Base-by-base conservation (phyloP, 1,140 invertebrate species). In the Drosophila pseudoananassae region DNA sequence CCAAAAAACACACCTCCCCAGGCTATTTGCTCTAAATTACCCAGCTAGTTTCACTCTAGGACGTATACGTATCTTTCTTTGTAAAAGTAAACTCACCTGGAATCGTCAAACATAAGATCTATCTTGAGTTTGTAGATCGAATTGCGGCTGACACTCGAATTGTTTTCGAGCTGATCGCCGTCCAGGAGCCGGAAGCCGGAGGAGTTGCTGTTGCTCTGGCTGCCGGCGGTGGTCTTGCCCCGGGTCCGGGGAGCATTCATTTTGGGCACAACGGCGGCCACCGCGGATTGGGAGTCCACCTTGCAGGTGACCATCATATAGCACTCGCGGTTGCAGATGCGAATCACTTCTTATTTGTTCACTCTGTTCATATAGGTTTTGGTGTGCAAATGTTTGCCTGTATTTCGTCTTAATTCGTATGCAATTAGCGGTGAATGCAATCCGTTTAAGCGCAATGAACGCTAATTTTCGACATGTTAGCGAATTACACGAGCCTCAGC, bases 31-130 rank as follows among this genome's bases (percentile, higher is more conserved):
- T 17, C 9, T 27, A 43, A 70, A 69, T 70, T 69, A 56, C 36
- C 17, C 12, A n/a, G 25, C 8, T 14, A 38, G 25, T 69, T 70
- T 56, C 50, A 56, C 61, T 49, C 49, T 29, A 23, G 31, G 36
- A 12, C 12, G 25, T 29, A 31, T 12, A 43, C 15, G 6, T 43
- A 3, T 40, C 9, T 15, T 29, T 51, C 2, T 20, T 33, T 36
- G 33, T 36, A 36, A 36, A 36, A 36, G 33, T 15, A 25, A 43
- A 90, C 92, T 73, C 90, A 89, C 68, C 93, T 93, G 56, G 93
- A 92, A 75, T 96, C 96, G 72, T 96, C 96, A 90, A 97, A 97
- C 85, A 97, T 95, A 3, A 96, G 94, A 92, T 97, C 96, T 76
- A 97, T 97, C 89, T 95, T 94, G 78, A 96, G 95, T 92, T 96